Conservation (phyloP, 35 echinoderm and acorn worm genomes). For the Apostichopus californicus region DNA sequence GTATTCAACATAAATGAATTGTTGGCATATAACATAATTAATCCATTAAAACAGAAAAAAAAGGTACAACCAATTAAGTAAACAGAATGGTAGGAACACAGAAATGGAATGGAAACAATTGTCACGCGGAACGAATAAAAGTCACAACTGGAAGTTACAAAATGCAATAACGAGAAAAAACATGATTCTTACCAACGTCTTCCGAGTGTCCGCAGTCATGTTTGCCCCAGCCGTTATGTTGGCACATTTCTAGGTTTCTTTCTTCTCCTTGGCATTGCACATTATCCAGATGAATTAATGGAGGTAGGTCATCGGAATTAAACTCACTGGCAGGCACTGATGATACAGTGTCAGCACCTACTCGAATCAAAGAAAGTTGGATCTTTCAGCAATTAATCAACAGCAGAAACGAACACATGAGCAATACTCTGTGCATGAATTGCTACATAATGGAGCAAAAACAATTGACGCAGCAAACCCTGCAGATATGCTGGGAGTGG, state of each 20-base stretch:
- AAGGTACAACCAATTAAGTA: not conserved
- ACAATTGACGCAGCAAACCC: too few relatives aligned
- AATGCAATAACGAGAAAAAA: not conserved
- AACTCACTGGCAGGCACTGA: conserved; percentile 60
- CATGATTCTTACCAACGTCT: conserved; percentile 81
- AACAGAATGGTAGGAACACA: not conserved
- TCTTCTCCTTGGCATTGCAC: conserved; percentile 78
- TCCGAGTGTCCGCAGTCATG: conserved; percentile 89
- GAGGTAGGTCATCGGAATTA: not conserved
- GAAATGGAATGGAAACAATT: too few relatives aligned
- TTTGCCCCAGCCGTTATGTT: conserved; percentile 62
- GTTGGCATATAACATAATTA: too few relatives aligned
- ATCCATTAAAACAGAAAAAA: not conserved
- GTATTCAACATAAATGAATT: too few relatives aligned
- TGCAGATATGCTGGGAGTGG: too few relatives aligned
- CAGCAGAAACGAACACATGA: not conserved
- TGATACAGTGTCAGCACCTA: conserved; percentile 49
- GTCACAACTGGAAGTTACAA: not conserved
- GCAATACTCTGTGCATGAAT: too few relatives aligned
- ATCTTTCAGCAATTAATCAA: not conserved
- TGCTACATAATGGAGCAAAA: too few relatives aligned
- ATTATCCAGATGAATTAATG: conserved; percentile 76
- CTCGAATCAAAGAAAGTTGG: too few relatives aligned
- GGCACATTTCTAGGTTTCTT: conserved; percentile 79
- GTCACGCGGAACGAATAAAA: too few relatives aligned